These are phyloP conservation scores for Bombus picipes DNA, from an alignment of 1,140 invertebrate species.

Conservation along the genomic window DNA sequence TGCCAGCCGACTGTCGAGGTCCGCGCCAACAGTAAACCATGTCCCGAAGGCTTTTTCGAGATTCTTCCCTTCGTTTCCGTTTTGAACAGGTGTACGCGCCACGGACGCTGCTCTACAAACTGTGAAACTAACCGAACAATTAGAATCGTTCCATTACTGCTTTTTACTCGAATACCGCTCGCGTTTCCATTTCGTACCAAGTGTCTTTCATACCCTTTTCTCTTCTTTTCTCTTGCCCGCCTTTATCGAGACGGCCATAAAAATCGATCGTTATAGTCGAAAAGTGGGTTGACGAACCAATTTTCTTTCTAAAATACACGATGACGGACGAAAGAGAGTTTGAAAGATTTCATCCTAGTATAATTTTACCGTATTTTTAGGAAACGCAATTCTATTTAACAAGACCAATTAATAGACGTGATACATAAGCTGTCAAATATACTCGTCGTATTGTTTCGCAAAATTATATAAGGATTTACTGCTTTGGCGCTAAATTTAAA, in stretches of 20 bases:
- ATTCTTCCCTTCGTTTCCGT: conserved; percentile 37
- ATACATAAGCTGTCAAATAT: too few species aligned
- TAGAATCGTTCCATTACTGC: not conserved
- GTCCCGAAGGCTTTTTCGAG: conserved; percentile 20
- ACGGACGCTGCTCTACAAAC: too few species aligned
- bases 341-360: too few species aligned
- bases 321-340: too few species aligned
- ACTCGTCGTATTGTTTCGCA: too few species aligned
- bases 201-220: not conserved
- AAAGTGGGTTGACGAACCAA: too few species aligned
- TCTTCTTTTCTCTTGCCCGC: not conserved
- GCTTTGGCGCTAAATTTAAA: too few species aligned
- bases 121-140: not conserved
- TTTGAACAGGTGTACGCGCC: conserved; percentile 18
- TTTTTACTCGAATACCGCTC: not conserved
- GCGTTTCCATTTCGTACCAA: not conserved
- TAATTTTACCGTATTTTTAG: too few species aligned
- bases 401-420: too few species aligned
- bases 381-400: too few species aligned
- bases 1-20: conserved; percentile 30
- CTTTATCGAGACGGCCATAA: not conserved
- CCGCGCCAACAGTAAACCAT: conserved; percentile 18
- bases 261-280: not conserved
- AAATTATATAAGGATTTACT: too few species aligned
- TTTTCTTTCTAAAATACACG: too few species aligned